A percentile compares a stretch with the other conserved stretches of the same genome.
These are phyloP conservation scores for Chelmon rostratus DNA, from an alignment of 2,797 vertebrate genomes.

Conservation along the genomic window DNA sequence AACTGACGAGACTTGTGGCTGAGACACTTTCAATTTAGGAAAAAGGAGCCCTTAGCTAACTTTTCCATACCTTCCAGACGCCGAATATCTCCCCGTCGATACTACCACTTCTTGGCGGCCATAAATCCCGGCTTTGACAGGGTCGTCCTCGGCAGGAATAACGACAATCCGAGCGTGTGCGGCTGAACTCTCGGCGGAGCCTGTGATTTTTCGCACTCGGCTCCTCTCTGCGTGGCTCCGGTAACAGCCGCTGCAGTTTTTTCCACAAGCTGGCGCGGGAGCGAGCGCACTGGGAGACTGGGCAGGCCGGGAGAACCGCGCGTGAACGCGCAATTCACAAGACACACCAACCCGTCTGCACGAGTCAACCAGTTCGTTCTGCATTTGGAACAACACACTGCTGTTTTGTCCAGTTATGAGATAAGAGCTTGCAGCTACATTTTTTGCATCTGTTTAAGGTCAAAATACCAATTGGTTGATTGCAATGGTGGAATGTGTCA, in stretches of 20 bases:
- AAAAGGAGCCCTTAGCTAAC: conserved; percentile 46
- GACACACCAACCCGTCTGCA: background rate
- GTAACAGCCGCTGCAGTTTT: conserved; percentile 78
- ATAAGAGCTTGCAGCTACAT: background rate
- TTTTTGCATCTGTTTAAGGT: background rate
- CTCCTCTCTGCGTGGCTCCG: conserved; percentile 74
- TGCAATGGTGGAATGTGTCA: no score
- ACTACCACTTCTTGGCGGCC: conserved; percentile 30
- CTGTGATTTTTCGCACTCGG: conserved; percentile 56
- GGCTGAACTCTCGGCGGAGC: conserved; percentile 46
- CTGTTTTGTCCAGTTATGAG: background rate
- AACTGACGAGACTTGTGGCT: conserved; percentile 66
- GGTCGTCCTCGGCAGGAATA: conserved; percentile 42
- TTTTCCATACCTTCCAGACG: conserved; percentile 71
- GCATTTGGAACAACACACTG: no score
- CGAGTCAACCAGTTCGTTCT: no score
- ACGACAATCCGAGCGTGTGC: conserved; percentile 47
- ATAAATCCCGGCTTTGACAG: conserved; percentile 52
- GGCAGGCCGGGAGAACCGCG: conserved; percentile 61
- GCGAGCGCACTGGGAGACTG: conserved; percentile 70
- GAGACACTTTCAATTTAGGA: conserved; percentile 68
- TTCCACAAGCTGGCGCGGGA: conserved; percentile 68
- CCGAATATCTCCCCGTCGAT: conserved; percentile 24
- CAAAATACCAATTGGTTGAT: no score
- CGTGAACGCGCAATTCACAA: conserved; percentile 66